Base-by-base conservation (phyloP, 2,797 vertebrate genomes). In the Hydrophis major region DNA sequence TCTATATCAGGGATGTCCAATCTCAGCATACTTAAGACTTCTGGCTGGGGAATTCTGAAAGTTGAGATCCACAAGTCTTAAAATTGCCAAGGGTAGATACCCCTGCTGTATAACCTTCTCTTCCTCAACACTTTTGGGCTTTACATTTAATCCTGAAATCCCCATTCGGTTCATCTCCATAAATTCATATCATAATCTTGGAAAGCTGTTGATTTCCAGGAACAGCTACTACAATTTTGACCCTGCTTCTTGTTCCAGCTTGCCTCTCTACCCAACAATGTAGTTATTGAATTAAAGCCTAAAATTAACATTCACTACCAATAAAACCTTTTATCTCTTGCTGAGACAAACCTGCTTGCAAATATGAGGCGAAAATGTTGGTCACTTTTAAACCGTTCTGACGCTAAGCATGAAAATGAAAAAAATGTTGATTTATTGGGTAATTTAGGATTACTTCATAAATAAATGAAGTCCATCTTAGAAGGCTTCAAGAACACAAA, bases 381-480 rank as follows among this genome's bases (percentile, higher is more conserved):
- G 92, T 53, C 11, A 1, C 53, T 93, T 95, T 94, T 92, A 87
- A 4, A 32, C 28, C 92, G 74, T 16, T 16, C n/a, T 69, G 83
- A 88, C 20, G 83, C 91, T 63, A 37, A 57, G 22, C 0, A 0
- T 91, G 25, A 90, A 95, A 91, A 74, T 89, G 86, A 88, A 87
- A 69, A 86, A 69, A 32, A 37, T 37, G n/a, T 8, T 13, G 59
- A 74, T 57, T 90, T 92, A 90, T 0, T 90, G 42, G 89, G 55
- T 93, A 87, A 4, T 74, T 74, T 90, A 95, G 7, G 50, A 47
- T 50, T 61, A 57, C 1, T 5, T 37, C 18, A 94, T 91, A 94
- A 94, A 91, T 74, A 16, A 93, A 93, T 90, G 61, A 92, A 92
- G 90, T 87, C 78, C 55, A 60, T 90, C 61, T 93, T 92, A 60